These are phyloP conservation scores for Bombycilla garrulus DNA, from an alignment of 2,113 vertebrate species.

Conservation along the genomic window DNA sequence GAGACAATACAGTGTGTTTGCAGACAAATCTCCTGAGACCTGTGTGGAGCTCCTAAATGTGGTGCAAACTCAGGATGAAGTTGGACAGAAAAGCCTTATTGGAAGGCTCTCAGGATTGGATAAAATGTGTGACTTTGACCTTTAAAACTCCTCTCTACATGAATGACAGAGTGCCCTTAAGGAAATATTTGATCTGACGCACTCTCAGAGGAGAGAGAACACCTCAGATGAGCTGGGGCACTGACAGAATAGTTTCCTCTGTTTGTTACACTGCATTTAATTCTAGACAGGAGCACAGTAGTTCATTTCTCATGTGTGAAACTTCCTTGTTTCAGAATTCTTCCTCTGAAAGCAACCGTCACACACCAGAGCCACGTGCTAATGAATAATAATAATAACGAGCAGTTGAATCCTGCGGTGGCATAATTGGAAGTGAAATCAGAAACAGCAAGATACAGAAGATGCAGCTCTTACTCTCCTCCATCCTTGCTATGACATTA, in stretches of 20 bases:
- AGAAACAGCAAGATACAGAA: neutral
- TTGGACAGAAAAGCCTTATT: neutral
- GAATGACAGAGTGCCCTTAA: neutral
- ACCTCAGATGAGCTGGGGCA: neutral
- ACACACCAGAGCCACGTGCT: neutral
- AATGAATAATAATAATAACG: neutral
- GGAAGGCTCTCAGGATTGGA: neutral
- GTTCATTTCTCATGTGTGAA: neutral
- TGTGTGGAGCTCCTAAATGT: neutral
- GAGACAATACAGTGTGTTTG: neutral
- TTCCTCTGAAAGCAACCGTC: neutral
- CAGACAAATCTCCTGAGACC: neutral
- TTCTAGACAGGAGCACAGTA: neutral
- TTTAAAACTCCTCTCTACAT: neutral
- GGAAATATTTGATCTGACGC: neutral
- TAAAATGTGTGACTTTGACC: neutral
- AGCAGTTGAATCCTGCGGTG: neutral
- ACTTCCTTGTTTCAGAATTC: neutral
- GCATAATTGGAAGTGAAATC: neutral
- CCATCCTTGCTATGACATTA: neutral
- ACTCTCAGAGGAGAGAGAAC: neutral
- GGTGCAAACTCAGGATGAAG: neutral
- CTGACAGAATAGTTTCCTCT: neutral
- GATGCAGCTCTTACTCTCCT: neutral
- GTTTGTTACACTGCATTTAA: neutral